phyloP scores from a whole-genome alignment of 2,797 vertebrate genomes.

The Paedocypris micromegethes region DNA sequence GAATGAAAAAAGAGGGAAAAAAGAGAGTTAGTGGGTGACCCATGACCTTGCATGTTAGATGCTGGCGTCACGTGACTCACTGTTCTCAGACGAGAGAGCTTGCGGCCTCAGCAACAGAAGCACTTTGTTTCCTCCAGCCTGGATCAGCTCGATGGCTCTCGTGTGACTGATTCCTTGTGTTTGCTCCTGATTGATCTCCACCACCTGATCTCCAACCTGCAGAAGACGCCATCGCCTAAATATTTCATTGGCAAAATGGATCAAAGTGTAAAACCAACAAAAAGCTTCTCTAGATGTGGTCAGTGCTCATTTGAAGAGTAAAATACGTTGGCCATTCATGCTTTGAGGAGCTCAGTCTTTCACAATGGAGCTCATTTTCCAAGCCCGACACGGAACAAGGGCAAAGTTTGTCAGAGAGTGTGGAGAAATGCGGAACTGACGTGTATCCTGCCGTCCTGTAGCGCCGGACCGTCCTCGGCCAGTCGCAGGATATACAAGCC shows the following conservation, averaged over 20 bases:
- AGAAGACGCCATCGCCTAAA: background rate
- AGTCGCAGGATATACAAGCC: conserved; percentile 93
- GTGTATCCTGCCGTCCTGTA: conserved; percentile 86
- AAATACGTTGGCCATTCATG: no score
- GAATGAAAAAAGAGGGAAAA: conserved; percentile 7
- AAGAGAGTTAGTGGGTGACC: conserved; percentile 11
- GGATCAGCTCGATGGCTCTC: conserved; percentile 94
- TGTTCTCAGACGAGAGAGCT: conserved; percentile 87
- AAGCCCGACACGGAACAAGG: no score
- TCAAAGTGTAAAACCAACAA: no score
- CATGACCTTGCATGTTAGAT: background rate
- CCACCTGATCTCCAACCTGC: conserved; percentile 97
- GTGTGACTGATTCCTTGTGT: conserved; percentile 98
- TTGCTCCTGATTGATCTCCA: conserved; percentile 95
- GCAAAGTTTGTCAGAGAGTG: background rate
- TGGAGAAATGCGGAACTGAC: conserved; percentile 65
- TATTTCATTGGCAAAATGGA: background rate
- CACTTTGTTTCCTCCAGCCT: conserved; percentile 91
- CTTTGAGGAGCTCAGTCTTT: no score
- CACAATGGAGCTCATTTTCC: no score
- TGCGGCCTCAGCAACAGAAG: conserved; percentile 86
- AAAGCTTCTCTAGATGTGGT: no score
- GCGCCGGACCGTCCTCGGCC: conserved; percentile 89
- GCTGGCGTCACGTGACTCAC: conserved; percentile 65
- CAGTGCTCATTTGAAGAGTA: no score